These are phyloP conservation scores for Halictus quadricinctus DNA, from an alignment of 2,888 invertebrate genomes.

Conservation along the genomic window DNA sequence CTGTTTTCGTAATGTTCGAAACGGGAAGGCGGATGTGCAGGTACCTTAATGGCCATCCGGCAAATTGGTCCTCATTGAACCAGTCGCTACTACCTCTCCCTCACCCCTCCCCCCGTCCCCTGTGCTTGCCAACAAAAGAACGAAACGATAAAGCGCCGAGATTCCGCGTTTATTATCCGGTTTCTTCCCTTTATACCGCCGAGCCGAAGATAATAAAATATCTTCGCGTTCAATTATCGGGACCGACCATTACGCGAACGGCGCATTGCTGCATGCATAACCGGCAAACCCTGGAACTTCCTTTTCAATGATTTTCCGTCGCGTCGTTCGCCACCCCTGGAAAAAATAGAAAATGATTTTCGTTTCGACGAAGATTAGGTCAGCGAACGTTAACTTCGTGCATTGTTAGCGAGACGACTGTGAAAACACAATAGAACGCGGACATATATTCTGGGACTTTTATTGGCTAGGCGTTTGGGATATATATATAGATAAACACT, in stretches of 20 bases:
- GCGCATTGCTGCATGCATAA: constrained; percentile 21
- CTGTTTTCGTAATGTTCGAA: constrained; percentile 36
- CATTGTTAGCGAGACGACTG: too few relatives aligned
- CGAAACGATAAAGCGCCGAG: constrained; percentile 35
- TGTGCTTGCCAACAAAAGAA: constrained; percentile 36
- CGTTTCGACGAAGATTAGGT: too few relatives aligned
- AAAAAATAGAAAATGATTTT: background rate
- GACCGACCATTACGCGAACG: constrained; percentile 35
- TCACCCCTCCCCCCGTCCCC: background rate
- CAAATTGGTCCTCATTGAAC: constrained; percentile 47
- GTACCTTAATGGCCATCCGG: constrained; percentile 45
- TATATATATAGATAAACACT: too few relatives aligned
- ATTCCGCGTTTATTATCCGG: constrained; percentile 47
- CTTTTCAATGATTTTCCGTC: background rate
- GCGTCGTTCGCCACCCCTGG: background rate
- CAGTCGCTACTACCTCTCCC: background rate
- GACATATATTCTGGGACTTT: too few relatives aligned
- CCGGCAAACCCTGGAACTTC: background rate
- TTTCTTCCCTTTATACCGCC: background rate
- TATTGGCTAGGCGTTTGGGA: too few relatives aligned
- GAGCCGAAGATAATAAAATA: constrained; percentile 38
- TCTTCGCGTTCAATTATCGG: constrained; percentile 42
- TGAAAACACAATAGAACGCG: too few relatives aligned
- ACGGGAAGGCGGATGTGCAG: constrained; percentile 15
- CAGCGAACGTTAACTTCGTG: too few relatives aligned